These are phyloP conservation scores for Mionectes olivaceus DNA, from an alignment of 2,797 vertebrate genomes.

Conservation along the genomic window DNA sequence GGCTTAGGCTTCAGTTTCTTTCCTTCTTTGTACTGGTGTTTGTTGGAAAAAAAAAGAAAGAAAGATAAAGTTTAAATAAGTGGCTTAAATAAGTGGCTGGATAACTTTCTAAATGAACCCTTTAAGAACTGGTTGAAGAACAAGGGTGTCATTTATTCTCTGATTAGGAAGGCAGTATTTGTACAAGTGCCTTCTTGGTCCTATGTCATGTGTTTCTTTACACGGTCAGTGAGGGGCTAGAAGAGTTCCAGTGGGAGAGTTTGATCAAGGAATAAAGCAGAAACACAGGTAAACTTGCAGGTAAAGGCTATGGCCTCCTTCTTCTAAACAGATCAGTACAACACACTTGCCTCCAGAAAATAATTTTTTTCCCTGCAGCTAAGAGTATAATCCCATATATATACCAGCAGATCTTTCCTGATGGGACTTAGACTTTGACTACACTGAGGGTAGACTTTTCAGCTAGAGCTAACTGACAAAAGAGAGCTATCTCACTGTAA, in stretches of 20 bases:
- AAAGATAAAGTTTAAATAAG: neutral
- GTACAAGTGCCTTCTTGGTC: neutral
- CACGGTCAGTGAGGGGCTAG: accelerated
- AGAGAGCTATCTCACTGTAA: neutral
- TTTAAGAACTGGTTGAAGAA: neutral
- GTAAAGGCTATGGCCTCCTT: neutral
- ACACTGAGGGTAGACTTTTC: neutral
- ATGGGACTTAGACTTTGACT: neutral
- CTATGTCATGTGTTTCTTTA: neutral
- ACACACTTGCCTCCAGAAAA: neutral
- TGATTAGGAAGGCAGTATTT: neutral
- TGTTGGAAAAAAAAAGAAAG: neutral
- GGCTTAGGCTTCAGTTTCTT: constrained; percentile 93
- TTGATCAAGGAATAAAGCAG: neutral
- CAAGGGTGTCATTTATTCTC: neutral
- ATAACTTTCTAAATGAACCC: neutral
- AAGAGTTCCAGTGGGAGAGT: neutral
- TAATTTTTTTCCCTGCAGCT: neutral
- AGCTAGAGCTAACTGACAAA: neutral
- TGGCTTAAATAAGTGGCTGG: neutral
- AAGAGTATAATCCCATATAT: neutral
- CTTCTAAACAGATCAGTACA: neutral
- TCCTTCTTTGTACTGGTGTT: constrained; percentile 91
- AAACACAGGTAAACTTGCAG: neutral
- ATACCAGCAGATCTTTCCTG: neutral